A percentile compares a stretch with the other conserved stretches of the same genome.
Conservation (phyloP, 2,797 vertebrate species). For the Crocidura indochinensis region DNA sequence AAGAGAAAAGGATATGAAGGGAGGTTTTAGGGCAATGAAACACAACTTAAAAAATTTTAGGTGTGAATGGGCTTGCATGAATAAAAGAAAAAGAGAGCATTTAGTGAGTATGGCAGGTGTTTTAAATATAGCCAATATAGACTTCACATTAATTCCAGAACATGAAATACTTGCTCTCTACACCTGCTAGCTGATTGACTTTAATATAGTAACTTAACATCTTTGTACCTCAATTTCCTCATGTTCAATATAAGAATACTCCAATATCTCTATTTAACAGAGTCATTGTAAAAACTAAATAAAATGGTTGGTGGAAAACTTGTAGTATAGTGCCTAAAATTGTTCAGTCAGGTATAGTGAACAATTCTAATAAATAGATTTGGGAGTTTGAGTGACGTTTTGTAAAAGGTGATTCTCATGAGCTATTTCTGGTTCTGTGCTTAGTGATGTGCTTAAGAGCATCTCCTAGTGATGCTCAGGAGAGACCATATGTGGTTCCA, state of each 20-base stretch:
- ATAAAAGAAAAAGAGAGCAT: conserved; percentile 13
- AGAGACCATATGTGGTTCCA: too few relatives aligned
- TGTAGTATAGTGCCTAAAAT: neutral
- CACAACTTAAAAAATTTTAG: too few relatives aligned
- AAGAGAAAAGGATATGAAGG: too few relatives aligned
- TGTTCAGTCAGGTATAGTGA: too few relatives aligned
- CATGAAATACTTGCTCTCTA: neutral
- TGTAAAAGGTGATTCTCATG: too few relatives aligned
- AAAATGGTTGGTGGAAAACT: neutral
- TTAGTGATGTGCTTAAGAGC: too few relatives aligned
- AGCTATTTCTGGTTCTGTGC: too few relatives aligned
- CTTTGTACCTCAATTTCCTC: conserved; percentile 10
- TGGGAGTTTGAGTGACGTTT: too few relatives aligned
- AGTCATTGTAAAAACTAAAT: neutral
- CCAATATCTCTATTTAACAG: conserved; percentile 18
- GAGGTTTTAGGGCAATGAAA: too few relatives aligned
- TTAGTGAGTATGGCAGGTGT: neutral
- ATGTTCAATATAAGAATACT: conserved; percentile 25
- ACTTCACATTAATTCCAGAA: conserved; percentile 21
- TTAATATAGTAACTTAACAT: conserved; percentile 46
- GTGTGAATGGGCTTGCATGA: conserved; percentile 19
- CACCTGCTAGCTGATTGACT: neutral
- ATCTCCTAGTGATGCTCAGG: too few relatives aligned
- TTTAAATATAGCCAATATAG: conserved; percentile 31
- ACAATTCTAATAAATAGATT: too few relatives aligned